Base-by-base conservation (phyloP, 2,113 vertebrate genomes). In the Anser brachyrhynchus region DNA sequence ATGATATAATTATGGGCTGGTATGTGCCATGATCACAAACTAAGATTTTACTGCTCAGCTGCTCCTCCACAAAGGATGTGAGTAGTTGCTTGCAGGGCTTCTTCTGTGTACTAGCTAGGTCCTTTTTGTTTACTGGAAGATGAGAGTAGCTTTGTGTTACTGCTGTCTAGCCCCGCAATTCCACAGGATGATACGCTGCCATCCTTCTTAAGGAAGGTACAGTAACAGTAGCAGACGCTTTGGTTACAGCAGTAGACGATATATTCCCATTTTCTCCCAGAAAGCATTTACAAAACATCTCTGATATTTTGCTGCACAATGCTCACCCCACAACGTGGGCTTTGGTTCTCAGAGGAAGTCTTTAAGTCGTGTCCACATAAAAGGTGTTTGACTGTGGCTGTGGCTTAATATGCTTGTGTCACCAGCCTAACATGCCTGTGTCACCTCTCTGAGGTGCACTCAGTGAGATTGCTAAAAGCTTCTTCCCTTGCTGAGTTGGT, bases 1-100 rank as follows among this genome's bases (percentile, higher is more conserved):
- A 51, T 1, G 13, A 52, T 6, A 21, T 0, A 0, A 13, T 71
- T 59, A 44, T 3, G 14, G 49, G 28, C 20, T 65, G 17, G 6
- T 54, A 46, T 13, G 23, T 64, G 35, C 35, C 35, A 37, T 1
- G 1, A 25, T 35, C 22, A 41, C 29, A 79, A 44, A 44, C 33
- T 17, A 73, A 29, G 54, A 73, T 26, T 13, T 28, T 4, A 37
- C 23, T 22, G 14, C 51, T 46, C 29, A 55, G 76, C 22, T 43
- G 22, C 19, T 62, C 16, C 55, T 69, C 33, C 61, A 58, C 41
- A n/a, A 33, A 73, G 23, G 41, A 25, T 57, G 55, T 43, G 72
- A 33, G 49, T 15, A 35, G 37, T 7, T 71, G 37, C 65, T 19
- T 70, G 39, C 22, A 55, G 58, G 26, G 39, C 46, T 29, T 29